Base-by-base conservation (phyloP, 2,797 vertebrate species). In the Manis pentadactyla region DNA sequence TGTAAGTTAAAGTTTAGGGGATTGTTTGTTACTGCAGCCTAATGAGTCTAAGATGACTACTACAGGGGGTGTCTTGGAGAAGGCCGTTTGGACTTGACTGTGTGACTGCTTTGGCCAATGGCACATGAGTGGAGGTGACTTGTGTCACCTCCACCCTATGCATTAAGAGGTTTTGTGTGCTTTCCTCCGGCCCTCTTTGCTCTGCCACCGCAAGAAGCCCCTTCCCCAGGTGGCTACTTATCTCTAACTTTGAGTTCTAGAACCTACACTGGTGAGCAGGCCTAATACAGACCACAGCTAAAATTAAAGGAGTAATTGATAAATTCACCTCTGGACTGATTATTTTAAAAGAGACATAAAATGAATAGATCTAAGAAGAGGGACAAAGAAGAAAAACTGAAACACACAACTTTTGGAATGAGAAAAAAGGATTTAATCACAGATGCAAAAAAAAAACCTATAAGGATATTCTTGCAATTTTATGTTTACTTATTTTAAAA, bases 341-440 rank as follows among this genome's bases (percentile, higher is more conserved):
- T 79, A 57, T 34, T 90, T 90, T 83, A 63, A 92, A 79, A 87
- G 46, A 63, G 9, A 7, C 37, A 6, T 86, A 66, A 94, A 94
- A 53, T 18, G 13, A 73, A 74, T 55, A 63, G 2, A 46, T 53
- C 53, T 73, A 87, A 89, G 53, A 21, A 91, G 49, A 90, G 59
- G 4, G 18, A 12, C 46, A 49, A 77, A 77, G 69, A 81, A 93
- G 34, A 31, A 85, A 53, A 75, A 89, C 1, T 11, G 12, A 78
- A 74, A 89, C 21, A 86, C 11, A 46, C 0, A 63, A 53, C 4
- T 51, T 87, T 42, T 69, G 14, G 25, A 64, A 53, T 12, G 19
- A 94, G n/a, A 78, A 86, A 93, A 46, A 73, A 13, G 12, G 46
- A 79, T 93, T 74, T 95, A 90, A 75, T 85, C 46, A 84, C 46